Evolutionary conservation across 2,797 vertebrate genomes (phyloP).

Genomic region (Chaetophractus vellerosus): DNA sequence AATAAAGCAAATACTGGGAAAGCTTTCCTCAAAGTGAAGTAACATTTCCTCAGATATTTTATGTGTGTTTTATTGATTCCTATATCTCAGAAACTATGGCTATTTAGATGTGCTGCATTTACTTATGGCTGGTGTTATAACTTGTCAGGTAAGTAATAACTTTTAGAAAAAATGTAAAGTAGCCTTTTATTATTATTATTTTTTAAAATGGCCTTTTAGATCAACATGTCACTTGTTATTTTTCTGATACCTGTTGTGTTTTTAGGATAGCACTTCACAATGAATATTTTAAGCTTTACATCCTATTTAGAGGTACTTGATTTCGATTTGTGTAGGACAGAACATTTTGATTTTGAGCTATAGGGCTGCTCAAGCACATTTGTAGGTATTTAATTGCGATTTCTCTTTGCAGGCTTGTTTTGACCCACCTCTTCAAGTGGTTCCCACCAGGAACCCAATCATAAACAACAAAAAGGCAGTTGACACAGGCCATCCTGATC

Average conservation of each 20-base stretch:
- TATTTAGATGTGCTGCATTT: constrained; percentile 7
- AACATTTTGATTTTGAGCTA: not conserved
- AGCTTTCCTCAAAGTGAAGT: constrained; percentile 42
- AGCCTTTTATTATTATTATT: not conserved
- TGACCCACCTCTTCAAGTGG: constrained; percentile 48
- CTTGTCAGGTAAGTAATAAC: not conserved
- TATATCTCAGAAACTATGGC: constrained; percentile 16
- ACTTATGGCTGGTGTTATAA: not conserved
- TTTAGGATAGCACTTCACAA: not conserved
- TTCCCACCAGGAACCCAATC: constrained; percentile 61
- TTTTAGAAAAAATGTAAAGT: not conserved
- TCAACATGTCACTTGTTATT: not conserved
- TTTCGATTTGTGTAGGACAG: not conserved
- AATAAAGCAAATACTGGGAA: constrained; percentile 51
- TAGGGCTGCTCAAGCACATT: not conserved
- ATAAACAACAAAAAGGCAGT: not conserved
- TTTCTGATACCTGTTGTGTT: not conserved
- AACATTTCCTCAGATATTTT: constrained; percentile 2
- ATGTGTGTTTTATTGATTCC: constrained; percentile 31
- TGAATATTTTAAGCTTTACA: constrained; percentile 33
- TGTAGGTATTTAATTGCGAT: constrained; percentile 58
- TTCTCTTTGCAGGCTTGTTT: constrained; percentile 78
- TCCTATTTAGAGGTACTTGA: constrained; percentile 4
- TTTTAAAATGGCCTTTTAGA: not conserved
- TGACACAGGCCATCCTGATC: constrained; percentile 35